These are phyloP conservation scores for Gymnosoma rotundatum DNA, from an alignment of 2,888 invertebrate species.

Conservation along the genomic window DNA sequence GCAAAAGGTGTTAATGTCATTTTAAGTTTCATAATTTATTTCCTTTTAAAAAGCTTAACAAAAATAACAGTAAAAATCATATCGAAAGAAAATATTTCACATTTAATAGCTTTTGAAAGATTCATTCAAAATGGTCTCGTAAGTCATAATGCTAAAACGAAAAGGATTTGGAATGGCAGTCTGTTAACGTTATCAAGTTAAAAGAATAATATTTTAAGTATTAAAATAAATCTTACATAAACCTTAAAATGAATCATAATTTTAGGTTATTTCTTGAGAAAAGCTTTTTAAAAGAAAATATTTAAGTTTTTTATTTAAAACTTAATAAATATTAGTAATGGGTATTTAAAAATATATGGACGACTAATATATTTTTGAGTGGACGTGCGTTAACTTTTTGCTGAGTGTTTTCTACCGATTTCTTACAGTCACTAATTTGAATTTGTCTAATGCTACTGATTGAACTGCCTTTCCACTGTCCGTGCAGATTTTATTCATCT, in stretches of 20 bases:
- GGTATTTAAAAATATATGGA: too few relatives aligned
- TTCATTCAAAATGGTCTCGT: not conserved
- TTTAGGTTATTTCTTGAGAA: not conserved
- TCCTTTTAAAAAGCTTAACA: not conserved
- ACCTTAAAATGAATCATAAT: not conserved
- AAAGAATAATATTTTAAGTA: not conserved
- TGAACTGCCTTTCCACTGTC: too few relatives aligned
- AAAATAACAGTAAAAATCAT: not conserved
- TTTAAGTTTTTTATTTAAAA: not conserved
- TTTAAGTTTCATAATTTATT: conserved; percentile 64
- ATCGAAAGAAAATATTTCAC: conserved; percentile 11
- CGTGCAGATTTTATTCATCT: too few relatives aligned
- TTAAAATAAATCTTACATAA: not conserved
- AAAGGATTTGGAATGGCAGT: not conserved
- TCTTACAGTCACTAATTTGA: too few relatives aligned
- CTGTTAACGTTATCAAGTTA: not conserved
- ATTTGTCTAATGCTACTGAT: too few relatives aligned
- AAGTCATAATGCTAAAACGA: conserved; percentile 7
- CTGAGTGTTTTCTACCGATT: too few relatives aligned
- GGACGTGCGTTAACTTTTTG: too few relatives aligned
- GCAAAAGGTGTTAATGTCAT: conserved; percentile 66
- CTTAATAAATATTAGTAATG: not conserved
- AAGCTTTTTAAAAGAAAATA: not conserved
- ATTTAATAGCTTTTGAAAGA: conserved; percentile 24
- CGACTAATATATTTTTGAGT: too few relatives aligned